A percentile compares a stretch with the other conserved stretches of the same genome.
phyloP scores from a whole-genome alignment of 2,113 vertebrate species.

The Corythornis madagascariensis region DNA sequence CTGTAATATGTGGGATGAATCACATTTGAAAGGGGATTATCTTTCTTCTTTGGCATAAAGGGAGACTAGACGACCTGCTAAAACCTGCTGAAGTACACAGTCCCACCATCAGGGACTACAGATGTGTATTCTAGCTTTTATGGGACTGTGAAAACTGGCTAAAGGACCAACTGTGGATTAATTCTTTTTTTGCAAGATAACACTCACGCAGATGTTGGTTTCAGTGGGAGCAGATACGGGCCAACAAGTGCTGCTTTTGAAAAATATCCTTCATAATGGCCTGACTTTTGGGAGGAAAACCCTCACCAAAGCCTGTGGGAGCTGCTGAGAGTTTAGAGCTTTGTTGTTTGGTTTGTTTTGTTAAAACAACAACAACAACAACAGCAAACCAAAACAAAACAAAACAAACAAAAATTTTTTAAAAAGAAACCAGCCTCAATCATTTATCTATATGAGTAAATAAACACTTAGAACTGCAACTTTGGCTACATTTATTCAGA shows the following conservation, averaged over 20 bases:
- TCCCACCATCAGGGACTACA: background rate
- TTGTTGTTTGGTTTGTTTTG: no score
- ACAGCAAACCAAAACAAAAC: background rate
- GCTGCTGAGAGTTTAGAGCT: background rate
- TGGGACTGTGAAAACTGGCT: background rate
- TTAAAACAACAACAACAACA: background rate
- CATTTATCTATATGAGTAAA: background rate
- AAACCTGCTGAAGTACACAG: constrained; percentile 2
- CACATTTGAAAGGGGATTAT: constrained; percentile 12
- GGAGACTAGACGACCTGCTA: background rate
- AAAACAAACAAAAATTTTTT: background rate
- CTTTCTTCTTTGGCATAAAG: background rate
- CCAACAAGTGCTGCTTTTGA: background rate
- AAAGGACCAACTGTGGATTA: background rate
- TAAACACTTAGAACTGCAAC: background rate
- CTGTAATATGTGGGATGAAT: constrained; percentile 34
- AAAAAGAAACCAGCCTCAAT: background rate
- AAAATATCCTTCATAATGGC: background rate
- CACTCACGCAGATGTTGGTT: background rate
- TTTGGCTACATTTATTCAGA: background rate
- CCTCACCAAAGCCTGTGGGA: background rate
- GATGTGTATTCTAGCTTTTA: background rate
- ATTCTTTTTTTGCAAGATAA: background rate
- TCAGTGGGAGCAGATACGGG: background rate
- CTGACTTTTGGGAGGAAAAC: background rate